A percentile compares a stretch with the other conserved stretches of the same genome.
phyloP scores from a whole-genome alignment of 2,113 vertebrate genomes.

The Pristiophorus japonicus region DNA sequence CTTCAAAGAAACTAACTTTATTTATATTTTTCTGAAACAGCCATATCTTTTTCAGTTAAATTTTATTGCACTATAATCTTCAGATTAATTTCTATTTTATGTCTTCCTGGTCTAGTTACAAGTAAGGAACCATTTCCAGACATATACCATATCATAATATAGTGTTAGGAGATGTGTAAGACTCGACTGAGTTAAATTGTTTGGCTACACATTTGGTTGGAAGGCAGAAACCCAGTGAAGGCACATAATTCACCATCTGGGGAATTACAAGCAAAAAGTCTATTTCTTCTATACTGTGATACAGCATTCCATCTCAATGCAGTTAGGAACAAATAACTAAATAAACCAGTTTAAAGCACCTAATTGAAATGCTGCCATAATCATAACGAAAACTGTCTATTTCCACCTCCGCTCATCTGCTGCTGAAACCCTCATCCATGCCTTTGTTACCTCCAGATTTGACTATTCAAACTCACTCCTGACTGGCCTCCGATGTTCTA shows the following conservation, averaged over 20 bases:
- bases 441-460: too few species aligned
- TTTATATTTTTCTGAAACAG: neutral
- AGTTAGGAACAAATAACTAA: neutral
- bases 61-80: neutral
- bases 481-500: too few species aligned
- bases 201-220: neutral
- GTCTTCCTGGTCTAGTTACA: neutral
- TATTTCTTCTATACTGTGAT: neutral
- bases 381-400: too few species aligned
- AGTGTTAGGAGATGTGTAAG: neutral
- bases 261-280: neutral
- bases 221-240: neutral
- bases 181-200: neutral
- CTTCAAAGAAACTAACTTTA: neutral
- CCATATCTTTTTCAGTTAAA: neutral
- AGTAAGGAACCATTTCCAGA: neutral
- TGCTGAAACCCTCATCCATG: too few species aligned
- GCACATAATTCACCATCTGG: neutral
- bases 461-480: too few species aligned
- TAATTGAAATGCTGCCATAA: neutral
- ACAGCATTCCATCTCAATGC: neutral
- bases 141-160: neutral
- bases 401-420: too few species aligned
- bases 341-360: neutral
- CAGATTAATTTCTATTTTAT: neutral